Evolutionary conservation across 2,113 vertebrate species (phyloP).

Genomic region (cat (Felis catus)): DNA sequence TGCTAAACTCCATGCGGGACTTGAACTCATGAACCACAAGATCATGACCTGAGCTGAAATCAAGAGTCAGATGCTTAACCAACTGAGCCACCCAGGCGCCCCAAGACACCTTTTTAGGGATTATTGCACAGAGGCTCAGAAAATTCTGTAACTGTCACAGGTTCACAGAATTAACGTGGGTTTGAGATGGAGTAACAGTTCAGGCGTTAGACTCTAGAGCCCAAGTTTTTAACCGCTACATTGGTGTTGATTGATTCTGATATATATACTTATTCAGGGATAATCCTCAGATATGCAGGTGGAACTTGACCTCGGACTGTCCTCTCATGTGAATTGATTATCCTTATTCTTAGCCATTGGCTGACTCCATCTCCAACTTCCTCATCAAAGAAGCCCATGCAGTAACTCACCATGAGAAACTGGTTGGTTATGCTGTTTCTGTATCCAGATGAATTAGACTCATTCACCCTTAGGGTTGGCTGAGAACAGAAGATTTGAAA

Average conservation of each 20-base stretch:
- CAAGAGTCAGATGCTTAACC: no score
- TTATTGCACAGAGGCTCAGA: not conserved
- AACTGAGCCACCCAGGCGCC: no score
- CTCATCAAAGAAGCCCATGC: not conserved
- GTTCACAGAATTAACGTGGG: not conserved
- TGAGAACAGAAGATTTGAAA: constrained; percentile 1
- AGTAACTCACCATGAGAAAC: not conserved
- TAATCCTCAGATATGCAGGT: not conserved
- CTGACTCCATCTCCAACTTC: not conserved
- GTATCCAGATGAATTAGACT: not conserved
- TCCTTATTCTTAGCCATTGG: not conserved
- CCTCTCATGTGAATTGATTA: not conserved
- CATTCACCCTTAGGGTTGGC: not conserved
- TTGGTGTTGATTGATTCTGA: not conserved
- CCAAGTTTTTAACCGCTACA: not conserved
- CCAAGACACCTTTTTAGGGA: no score
- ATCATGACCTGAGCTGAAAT: no score
- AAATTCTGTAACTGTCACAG: not conserved
- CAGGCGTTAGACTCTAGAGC: not conserved
- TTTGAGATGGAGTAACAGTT: not conserved
- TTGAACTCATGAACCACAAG: no score
- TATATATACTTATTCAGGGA: not conserved
- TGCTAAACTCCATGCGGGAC: no score
- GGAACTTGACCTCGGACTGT: not conserved
- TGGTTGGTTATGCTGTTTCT: not conserved